These are phyloP conservation scores for Pholis gunnellus DNA, from an alignment of 2,113 vertebrate species.

Conservation along the genomic window DNA sequence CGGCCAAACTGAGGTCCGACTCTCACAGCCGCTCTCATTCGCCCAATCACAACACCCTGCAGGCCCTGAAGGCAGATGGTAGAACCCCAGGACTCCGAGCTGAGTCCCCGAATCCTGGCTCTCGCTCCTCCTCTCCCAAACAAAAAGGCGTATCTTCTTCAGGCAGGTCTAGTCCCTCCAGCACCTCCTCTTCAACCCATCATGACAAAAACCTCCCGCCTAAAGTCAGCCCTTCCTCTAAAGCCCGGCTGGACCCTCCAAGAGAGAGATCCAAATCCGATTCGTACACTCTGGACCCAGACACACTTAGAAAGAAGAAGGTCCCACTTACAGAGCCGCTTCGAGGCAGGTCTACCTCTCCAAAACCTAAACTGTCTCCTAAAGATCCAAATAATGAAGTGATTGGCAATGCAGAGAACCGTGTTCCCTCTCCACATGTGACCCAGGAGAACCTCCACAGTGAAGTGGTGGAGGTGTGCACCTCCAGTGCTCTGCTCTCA, in stretches of 20 bases:
- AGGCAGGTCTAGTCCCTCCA: slow-evolving; percentile 88
- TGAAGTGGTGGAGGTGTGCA: slow-evolving; percentile 97
- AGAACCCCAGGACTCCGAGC: slow-evolving; percentile 88
- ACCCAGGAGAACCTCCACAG: slow-evolving; percentile 98
- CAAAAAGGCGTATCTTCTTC: slow-evolving; percentile 88
- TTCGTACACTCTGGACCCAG: slow-evolving; percentile 97
- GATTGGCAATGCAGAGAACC: slow-evolving; percentile 87
- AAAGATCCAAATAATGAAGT: slow-evolving; percentile 89
- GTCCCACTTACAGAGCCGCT: slow-evolving; percentile 93
- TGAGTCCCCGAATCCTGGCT: slow-evolving; percentile 94
- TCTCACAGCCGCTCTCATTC: slow-evolving; percentile 97
- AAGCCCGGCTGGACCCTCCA: slow-evolving; percentile 93
- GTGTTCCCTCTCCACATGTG: slow-evolving; percentile 94
- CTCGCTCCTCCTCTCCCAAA: slow-evolving; percentile 94
- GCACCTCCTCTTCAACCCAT: slow-evolving; percentile 87
- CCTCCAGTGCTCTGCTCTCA: slow-evolving; percentile 93
- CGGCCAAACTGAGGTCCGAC: slow-evolving; percentile 95
- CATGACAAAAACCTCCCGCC: slow-evolving; percentile 92
- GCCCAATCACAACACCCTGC: slow-evolving; percentile 97
- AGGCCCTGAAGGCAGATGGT: slow-evolving; percentile 94
- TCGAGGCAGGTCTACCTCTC: slow-evolving; percentile 95
- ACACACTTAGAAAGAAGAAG: slow-evolving; percentile 96
- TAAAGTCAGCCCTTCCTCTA: slow-evolving; percentile 89
- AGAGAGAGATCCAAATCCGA: slow-evolving; percentile 98
- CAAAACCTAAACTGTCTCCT: slow-evolving; percentile 91